Evolutionary conservation across 2,113 vertebrate genomes (phyloP), one percentile per base, ranked within the genome.

Genomic region (Platichthys stellatus): DNA sequence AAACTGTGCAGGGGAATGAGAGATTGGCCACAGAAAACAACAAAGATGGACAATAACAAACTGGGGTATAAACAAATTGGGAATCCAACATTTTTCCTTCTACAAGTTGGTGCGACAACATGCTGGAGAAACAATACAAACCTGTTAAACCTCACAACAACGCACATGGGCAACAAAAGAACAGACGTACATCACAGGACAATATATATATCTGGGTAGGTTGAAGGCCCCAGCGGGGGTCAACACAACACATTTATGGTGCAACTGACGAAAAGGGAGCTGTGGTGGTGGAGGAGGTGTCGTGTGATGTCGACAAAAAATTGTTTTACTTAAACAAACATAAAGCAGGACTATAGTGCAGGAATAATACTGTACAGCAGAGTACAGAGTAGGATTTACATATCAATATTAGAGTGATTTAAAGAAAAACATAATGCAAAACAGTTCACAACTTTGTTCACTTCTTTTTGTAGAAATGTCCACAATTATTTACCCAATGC

Each of bases 71-170:
- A 21, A n/a, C 1, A 20, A 10, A n/a, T 18, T 31, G 31, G 43
- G 13, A 13, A 45, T 45, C 43, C 45, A 54, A 54, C 20, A 54
- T 2, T n/a, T 21, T n/a, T 9, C 20, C 20, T 54, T n/a, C 51
- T 54, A 54, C 20, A 5, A 49, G 45, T 47, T 47, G 15, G 45
- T 17, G 51, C 20, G 1, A 53, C 26, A 0, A 53, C 51, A 53
- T 53, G 2, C 51, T 24, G 63, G 2, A 72, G 23, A 26, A 38
- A 63, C 15, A 63, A 73, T 31, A 65, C 63, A 76, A 80, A 80
- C 63, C 68, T 70, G 63, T 31, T 61, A 15, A 21, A 67, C 28
- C 67, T 3, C 17, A 59, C 40, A 59, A 51, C 60, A 38, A 47
- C 1, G 12, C 63, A 74, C 18, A 72, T 28, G 17, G 17, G 11